Evolutionary conservation across 2,797 vertebrate genomes (phyloP).

Genomic region (Aulostomus chinensis): DNA sequence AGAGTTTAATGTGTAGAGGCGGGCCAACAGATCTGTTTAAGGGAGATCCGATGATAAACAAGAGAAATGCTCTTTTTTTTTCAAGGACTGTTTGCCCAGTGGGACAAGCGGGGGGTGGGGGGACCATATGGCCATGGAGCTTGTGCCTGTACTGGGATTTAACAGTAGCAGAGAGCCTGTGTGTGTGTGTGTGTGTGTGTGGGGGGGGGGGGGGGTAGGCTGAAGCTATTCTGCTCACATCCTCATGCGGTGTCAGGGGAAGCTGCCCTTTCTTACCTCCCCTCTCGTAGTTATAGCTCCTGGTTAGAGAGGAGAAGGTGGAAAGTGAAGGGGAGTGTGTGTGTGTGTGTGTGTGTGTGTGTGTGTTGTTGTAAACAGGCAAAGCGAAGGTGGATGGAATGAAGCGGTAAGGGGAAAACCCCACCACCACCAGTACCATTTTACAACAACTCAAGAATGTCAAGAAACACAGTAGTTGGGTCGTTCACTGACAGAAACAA

Average conservation of each 20-base stretch:
- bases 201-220: constrained; percentile 14
- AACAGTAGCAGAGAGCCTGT: constrained; percentile 43
- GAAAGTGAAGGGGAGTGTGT: constrained; percentile 12
- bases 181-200: constrained; percentile 12
- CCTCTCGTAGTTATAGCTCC: constrained; percentile 45
- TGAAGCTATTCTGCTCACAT: constrained; percentile 78
- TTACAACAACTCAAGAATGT: no score
- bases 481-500: constrained; percentile 44
- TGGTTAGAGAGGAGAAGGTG: constrained; percentile 17
- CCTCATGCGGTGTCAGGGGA: constrained; percentile 72
- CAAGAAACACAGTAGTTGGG: constrained; percentile 35
- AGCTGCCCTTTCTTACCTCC: constrained; percentile 53
- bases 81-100: constrained; percentile 48
- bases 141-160: constrained; percentile 58
- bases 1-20: constrained; percentile 38
- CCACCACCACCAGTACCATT: no score
- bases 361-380: no score
- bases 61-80: constrained; percentile 47
- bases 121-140: constrained; percentile 56
- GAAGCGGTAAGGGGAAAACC: no score
- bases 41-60: constrained; percentile 45
- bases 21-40: constrained; percentile 39
- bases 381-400: no score
- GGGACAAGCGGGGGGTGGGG: constrained; percentile 23
- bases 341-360: no score